These are phyloP conservation scores for Alcedo atthis DNA, from an alignment of 2,797 vertebrate species.

Conservation along the genomic window DNA sequence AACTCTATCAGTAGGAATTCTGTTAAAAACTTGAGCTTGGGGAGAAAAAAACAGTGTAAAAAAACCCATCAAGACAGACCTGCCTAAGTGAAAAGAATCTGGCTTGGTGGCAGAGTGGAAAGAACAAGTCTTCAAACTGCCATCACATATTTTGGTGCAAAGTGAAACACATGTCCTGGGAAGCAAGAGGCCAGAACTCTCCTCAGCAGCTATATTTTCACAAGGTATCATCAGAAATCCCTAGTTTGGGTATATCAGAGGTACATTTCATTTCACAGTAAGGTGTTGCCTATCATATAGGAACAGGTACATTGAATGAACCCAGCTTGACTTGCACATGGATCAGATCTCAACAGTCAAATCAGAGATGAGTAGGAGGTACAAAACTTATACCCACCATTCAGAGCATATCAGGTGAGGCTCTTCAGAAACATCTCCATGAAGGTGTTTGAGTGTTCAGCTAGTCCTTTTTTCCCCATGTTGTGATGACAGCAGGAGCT, in stretches of 20 bases:
- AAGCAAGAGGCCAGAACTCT: neutral
- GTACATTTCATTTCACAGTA: neutral
- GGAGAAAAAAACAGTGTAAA: neutral
- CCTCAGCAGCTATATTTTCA: neutral
- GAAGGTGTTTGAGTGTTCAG: rapidly evolving
- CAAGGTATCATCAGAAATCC: neutral
- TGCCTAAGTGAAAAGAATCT: neutral
- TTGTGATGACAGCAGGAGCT: neutral
- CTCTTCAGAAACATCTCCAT: neutral
- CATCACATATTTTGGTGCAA: neutral
- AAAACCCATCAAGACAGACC: neutral
- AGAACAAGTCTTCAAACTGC: neutral
- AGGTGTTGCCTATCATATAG: neutral
- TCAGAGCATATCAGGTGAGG: neutral
- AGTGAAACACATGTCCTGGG: neutral
- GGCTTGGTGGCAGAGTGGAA: neutral
- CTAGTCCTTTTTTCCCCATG: neutral
- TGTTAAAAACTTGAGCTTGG: neutral
- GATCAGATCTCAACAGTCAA: neutral
- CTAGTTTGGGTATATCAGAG: neutral
- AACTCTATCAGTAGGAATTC: neutral
- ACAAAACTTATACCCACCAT: rapidly evolving
- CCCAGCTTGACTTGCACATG: neutral
- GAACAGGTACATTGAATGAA: neutral
- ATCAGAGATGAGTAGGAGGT: neutral